phyloP scores from a whole-genome alignment of 2,113 vertebrate genomes.

The Ophthalmotilapia sp. region DNA sequence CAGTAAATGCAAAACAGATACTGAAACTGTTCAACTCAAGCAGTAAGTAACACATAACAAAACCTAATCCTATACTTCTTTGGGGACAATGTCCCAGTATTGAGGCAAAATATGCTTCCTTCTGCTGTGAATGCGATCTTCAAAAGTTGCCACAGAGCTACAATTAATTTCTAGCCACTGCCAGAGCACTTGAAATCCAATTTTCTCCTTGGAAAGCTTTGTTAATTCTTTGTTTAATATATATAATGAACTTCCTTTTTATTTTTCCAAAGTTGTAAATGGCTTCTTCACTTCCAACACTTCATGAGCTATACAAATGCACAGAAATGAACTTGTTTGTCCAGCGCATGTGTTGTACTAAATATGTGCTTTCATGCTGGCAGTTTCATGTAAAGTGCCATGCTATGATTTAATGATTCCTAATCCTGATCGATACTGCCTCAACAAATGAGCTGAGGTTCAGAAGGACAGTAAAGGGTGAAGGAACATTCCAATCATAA shows the following conservation, averaged over 20 bases:
- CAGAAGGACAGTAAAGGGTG: background rate
- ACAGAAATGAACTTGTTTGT: background rate
- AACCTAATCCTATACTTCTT: background rate
- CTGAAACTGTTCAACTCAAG: background rate
- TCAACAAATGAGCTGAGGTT: background rate
- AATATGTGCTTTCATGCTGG: background rate
- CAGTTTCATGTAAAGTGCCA: background rate
- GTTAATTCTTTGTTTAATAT: conserved; percentile 10
- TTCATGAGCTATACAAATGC: background rate
- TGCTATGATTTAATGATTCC: conserved; percentile 29
- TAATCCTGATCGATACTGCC: conserved; percentile 19
- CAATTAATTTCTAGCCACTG: background rate
- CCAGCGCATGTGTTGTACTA: background rate
- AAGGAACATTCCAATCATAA: conserved; percentile 37
- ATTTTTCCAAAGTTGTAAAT: background rate
- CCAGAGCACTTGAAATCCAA: background rate
- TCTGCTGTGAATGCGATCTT: background rate
- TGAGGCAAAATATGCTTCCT: background rate
- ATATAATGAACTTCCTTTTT: background rate
- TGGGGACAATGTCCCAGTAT: background rate
- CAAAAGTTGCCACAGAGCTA: background rate
- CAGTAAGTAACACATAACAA: background rate
- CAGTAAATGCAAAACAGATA: background rate
- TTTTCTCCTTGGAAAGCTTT: conserved; percentile 13
- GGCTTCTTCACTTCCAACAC: background rate